Percentiles rank a stretch among this genome's conserved stretches.
phyloP scores from a whole-genome alignment of 2,888 invertebrate genomes.

The Campoplex nolae region DNA sequence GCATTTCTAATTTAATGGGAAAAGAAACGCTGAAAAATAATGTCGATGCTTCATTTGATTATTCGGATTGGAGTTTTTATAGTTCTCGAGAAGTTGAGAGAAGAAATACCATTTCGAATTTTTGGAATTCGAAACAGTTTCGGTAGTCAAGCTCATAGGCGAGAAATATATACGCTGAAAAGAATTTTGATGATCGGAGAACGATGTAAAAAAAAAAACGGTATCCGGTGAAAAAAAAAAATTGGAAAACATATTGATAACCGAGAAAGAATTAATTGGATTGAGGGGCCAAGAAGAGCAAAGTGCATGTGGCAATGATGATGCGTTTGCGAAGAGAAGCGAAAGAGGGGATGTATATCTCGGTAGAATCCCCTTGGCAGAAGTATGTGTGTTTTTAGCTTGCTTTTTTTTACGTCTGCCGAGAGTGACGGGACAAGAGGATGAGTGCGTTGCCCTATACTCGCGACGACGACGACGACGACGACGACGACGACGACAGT shows the following conservation, averaged over 20 bases:
- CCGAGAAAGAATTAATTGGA: slow-evolving; percentile 54
- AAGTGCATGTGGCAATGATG: slow-evolving; percentile 61
- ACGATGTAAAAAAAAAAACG: not conserved
- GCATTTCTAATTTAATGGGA: not conserved
- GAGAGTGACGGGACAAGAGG: slow-evolving; percentile 73
- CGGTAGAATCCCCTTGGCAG: slow-evolving; percentile 49
- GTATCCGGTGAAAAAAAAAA: not conserved
- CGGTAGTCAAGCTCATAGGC: not conserved
- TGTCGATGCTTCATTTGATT: not conserved
- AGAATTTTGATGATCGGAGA: not conserved
- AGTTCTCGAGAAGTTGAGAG: no score
- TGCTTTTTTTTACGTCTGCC: slow-evolving; percentile 77
- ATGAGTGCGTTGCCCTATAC: slow-evolving; percentile 71
- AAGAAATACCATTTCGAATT: not conserved
- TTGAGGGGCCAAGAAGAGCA: slow-evolving; percentile 49
- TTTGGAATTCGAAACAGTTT: no score
- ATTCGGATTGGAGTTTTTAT: not conserved
- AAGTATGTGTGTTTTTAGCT: slow-evolving; percentile 45
- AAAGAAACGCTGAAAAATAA: not conserved
- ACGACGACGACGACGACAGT: slow-evolving; percentile 53
- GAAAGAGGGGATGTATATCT: not conserved
- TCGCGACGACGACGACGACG: slow-evolving; percentile 48
- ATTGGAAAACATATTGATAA: not conserved
- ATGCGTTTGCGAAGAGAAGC: slow-evolving; percentile 32
- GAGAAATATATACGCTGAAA: not conserved